These are phyloP conservation scores for Sisyra terminalis DNA, from an alignment of 2,888 invertebrate species.

Conservation along the genomic window DNA sequence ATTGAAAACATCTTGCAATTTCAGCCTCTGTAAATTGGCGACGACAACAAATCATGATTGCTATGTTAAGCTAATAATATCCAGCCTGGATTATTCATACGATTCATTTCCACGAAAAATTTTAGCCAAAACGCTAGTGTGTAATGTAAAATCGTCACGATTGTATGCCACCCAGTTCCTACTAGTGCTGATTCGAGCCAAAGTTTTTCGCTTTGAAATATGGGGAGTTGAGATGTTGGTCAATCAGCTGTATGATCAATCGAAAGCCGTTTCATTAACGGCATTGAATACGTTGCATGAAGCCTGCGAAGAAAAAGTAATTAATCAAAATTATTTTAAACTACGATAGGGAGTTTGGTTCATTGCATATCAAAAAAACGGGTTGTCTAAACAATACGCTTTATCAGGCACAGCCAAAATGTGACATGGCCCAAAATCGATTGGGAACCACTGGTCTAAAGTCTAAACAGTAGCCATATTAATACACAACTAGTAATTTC, in stretches of 20 bases:
- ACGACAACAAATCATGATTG: conserved; percentile 74
- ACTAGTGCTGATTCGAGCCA: conserved; percentile 66
- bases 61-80: conserved; percentile 85
- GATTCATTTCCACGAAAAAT: conserved; percentile 55
- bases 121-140: conserved; percentile 38
- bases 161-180: conserved; percentile 87
- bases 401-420: not conserved
- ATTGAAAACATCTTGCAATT: conserved; percentile 16
- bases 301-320: conserved; percentile 75
- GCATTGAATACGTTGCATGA: conserved; percentile 78
- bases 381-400: not conserved
- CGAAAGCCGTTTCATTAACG: conserved; percentile 59
- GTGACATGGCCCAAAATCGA: too few relatives aligned
- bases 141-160: conserved; percentile 40
- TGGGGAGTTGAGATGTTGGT: conserved; percentile 82
- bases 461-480: too few relatives aligned
- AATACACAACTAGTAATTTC: too few relatives aligned
- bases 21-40: conserved; percentile 63
- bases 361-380: not conserved
- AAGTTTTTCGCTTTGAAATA: conserved; percentile 52
- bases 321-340: conserved; percentile 3
- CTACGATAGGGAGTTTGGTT: too few relatives aligned
- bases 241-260: conserved; percentile 70
- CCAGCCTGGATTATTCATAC: conserved; percentile 74
- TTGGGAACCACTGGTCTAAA: too few relatives aligned